Evolutionary conservation across 2,113 vertebrate species (phyloP).

Genomic region (Aegypius monachus): DNA sequence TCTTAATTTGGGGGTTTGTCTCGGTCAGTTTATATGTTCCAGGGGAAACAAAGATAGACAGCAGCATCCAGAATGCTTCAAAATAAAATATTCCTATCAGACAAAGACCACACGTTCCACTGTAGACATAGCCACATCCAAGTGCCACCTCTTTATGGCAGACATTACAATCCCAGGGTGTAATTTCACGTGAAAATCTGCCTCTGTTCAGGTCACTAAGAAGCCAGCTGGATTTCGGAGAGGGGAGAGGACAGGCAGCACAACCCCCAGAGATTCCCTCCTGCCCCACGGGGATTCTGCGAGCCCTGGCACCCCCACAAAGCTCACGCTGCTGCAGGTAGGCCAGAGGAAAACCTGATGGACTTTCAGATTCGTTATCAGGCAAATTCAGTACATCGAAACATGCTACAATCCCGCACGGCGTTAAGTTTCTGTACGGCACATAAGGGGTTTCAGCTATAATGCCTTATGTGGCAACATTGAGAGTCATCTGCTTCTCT

Average conservation of each 20-base stretch:
- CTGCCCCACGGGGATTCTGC: accelerated
- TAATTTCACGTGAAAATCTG: background rate
- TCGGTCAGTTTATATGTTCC: background rate
- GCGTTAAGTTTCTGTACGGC: accelerated
- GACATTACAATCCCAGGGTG: background rate
- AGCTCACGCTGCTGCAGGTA: background rate
- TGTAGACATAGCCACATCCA: background rate
- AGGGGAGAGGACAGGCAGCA: background rate
- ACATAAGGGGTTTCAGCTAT: background rate
- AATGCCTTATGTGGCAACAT: background rate
- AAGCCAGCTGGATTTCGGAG: background rate
- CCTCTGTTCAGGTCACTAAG: background rate
- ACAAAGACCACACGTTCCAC: background rate
- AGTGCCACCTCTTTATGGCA: background rate
- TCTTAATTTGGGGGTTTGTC: background rate
- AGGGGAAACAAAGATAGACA: background rate
- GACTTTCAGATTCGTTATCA: background rate
- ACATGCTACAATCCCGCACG: accelerated
- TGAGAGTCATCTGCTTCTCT: background rate
- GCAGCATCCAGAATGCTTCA: background rate
- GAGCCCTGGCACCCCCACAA: background rate
- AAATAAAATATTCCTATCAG: background rate
- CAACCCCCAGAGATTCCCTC: accelerated
- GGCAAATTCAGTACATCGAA: background rate
- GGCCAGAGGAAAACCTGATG: background rate